Evolutionary conservation across 2,888 invertebrate species (phyloP).

Genomic region (Lypha dubia): DNA sequence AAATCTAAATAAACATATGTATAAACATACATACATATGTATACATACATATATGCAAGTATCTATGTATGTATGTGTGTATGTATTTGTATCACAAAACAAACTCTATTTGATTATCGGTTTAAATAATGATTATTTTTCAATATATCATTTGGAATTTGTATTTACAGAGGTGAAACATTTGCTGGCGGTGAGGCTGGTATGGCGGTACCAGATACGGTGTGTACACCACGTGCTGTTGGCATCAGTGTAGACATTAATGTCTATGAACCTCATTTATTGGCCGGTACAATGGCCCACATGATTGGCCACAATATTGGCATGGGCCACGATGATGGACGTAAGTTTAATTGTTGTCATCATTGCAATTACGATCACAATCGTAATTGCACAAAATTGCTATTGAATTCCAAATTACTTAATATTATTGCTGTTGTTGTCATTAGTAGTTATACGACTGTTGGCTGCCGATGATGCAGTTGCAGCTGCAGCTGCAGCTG

Average conservation of each 20-base stretch:
- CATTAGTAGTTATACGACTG: slow-evolving; percentile 27
- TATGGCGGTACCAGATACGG: slow-evolving; percentile 95
- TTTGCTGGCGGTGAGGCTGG: slow-evolving; percentile 96
- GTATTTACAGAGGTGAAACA: slow-evolving; percentile 88
- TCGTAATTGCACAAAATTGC: slow-evolving; percentile 42
- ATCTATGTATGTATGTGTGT: too few species aligned
- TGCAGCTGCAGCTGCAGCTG: neutral
- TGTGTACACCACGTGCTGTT: slow-evolving; percentile 96
- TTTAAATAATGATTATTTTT: slow-evolving; percentile 33
- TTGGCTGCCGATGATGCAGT: slow-evolving; percentile 13
- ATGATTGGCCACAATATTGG: slow-evolving; percentile 99
- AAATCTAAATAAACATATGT: neutral
- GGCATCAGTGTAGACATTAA: slow-evolving; percentile 97
- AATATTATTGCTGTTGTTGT: slow-evolving; percentile 47
- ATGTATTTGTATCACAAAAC: neutral
- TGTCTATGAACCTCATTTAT: slow-evolving; percentile 95
- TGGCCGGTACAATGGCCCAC: slow-evolving; percentile 98
- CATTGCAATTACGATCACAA: slow-evolving; percentile 14
- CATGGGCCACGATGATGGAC: slow-evolving; percentile 96
- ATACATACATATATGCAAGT: neutral
- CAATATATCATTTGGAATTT: slow-evolving; percentile 29
- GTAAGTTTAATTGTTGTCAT: slow-evolving; percentile 84
- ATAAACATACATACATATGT: neutral
- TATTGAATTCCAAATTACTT: slow-evolving; percentile 61
- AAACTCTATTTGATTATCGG: neutral